Conservation (phyloP, 1,140 invertebrate species). For the Drosophila nasuta region DNA sequence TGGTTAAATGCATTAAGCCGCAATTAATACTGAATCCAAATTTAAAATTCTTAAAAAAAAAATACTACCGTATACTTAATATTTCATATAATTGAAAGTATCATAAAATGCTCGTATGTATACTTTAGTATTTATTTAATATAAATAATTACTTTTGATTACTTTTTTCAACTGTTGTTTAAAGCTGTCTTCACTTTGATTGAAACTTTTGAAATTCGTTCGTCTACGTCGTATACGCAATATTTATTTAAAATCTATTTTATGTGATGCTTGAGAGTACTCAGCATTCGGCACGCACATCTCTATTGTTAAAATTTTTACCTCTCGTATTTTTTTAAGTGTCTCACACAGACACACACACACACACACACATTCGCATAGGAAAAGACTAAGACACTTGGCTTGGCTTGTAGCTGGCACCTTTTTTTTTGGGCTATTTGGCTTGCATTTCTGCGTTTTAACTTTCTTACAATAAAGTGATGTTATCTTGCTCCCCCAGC, state of each 20-base stretch:
- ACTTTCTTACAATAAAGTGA: slow-evolving; percentile 84
- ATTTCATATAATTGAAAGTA: too few species aligned
- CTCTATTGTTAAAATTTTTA: slow-evolving; percentile 25
- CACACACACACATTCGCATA: slow-evolving; percentile 1
- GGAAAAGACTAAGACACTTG: slow-evolving; percentile 17
- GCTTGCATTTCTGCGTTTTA: slow-evolving; percentile 82
- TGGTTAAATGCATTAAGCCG: too few species aligned
- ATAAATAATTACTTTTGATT: too few species aligned
- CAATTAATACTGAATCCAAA: too few species aligned
- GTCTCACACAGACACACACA: slow-evolving; percentile 10
- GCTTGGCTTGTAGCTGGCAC: slow-evolving; percentile 17
- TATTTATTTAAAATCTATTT: not conserved
- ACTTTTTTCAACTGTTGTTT: too few species aligned
- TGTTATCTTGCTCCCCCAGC: slow-evolving; percentile 76
- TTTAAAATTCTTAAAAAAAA: too few species aligned
- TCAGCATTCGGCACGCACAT: slow-evolving; percentile 1
- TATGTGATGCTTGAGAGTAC: slow-evolving; percentile 11
- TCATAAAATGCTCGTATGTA: too few species aligned
- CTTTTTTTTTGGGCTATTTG: slow-evolving; percentile 44
- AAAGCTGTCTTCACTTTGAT: too few species aligned
- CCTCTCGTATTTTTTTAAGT: slow-evolving; percentile 48
- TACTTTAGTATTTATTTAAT: too few species aligned
- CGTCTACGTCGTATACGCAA: not conserved
- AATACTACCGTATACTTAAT: too few species aligned
- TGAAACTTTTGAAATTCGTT: too few species aligned